phyloP scores from a whole-genome alignment of 2,113 vertebrate species.

The Cebus imitator region DNA sequence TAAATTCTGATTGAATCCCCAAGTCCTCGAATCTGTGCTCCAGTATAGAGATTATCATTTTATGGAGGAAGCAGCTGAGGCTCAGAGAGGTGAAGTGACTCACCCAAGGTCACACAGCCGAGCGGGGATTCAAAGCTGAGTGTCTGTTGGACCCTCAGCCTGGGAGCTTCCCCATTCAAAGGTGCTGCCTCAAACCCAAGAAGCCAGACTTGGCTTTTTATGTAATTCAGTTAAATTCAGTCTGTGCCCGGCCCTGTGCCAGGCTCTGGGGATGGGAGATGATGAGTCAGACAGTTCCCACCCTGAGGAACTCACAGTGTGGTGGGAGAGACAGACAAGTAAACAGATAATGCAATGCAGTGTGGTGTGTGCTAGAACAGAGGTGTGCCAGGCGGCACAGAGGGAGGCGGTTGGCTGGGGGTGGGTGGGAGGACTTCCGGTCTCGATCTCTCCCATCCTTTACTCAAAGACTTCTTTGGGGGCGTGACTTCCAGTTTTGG shows the following conservation, averaged over 20 bases:
- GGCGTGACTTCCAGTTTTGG: neutral
- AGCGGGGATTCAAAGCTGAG: neutral
- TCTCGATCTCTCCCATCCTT: neutral
- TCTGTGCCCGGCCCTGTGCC: conserved; percentile 60
- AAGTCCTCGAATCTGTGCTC: neutral
- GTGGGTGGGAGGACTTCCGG: neutral
- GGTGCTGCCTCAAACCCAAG: neutral
- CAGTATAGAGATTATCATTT: neutral
- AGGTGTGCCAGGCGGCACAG: neutral
- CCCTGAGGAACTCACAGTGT: neutral
- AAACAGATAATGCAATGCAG: conserved; percentile 55
- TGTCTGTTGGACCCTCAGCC: neutral
- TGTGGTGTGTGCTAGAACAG: neutral
- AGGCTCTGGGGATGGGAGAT: conserved; percentile 34
- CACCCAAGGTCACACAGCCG: neutral
- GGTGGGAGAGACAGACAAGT: conserved; percentile 20
- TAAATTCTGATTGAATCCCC: neutral
- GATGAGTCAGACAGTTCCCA: conserved; percentile 67
- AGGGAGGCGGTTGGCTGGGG: neutral
- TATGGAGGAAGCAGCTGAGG: neutral
- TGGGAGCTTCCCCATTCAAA: neutral
- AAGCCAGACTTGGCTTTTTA: conserved; percentile 60
- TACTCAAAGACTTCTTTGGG: neutral
- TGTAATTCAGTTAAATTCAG: conserved; percentile 14
- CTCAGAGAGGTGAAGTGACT: neutral